A percentile compares a stretch with the other conserved stretches of the same genome.
Conservation (phyloP, 92 coral and sea anemone species). For the Galaxea fascicularis region DNA sequence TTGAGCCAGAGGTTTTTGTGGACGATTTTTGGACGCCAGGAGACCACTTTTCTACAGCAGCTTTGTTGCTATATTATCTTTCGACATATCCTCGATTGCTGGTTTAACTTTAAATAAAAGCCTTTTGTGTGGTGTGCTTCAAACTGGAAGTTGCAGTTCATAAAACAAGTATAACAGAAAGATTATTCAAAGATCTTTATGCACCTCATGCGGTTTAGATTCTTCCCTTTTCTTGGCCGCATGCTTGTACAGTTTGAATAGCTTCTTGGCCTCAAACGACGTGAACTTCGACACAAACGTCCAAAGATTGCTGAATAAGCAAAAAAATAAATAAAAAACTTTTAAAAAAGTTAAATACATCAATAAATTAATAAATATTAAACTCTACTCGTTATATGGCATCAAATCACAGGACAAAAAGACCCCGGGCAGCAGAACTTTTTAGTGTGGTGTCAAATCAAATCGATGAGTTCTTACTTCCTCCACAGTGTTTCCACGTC, state of each 20-base stretch:
- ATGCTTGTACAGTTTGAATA: constrained; percentile 88
- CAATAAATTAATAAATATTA: too few species aligned
- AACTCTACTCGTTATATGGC: too few species aligned
- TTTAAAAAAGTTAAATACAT: too few species aligned
- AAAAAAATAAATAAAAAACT: background rate
- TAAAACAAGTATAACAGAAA: background rate
- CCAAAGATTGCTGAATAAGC: constrained; percentile 84
- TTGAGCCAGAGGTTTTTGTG: too few species aligned
- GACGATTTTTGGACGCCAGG: too few species aligned
- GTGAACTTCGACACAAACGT: constrained; percentile 97
- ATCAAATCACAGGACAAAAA: too few species aligned
- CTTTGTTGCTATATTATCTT: too few species aligned
- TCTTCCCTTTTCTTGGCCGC: constrained; percentile 96
- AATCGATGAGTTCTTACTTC: constrained; percentile 56
- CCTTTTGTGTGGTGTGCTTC: too few species aligned
- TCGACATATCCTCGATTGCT: too few species aligned
- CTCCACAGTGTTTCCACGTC: constrained; percentile 92
- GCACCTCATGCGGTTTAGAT: constrained; percentile 70
- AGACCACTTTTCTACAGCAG: too few species aligned
- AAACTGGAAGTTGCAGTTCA: too few species aligned
- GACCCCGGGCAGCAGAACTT: background rate
- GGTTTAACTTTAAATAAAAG: too few species aligned
- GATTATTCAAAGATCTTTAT: background rate
- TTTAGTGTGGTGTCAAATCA: background rate
- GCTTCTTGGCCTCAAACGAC: constrained; percentile 93